phyloP scores from a whole-genome alignment of 2,888 invertebrate species.

The Lathronympha strigana region DNA sequence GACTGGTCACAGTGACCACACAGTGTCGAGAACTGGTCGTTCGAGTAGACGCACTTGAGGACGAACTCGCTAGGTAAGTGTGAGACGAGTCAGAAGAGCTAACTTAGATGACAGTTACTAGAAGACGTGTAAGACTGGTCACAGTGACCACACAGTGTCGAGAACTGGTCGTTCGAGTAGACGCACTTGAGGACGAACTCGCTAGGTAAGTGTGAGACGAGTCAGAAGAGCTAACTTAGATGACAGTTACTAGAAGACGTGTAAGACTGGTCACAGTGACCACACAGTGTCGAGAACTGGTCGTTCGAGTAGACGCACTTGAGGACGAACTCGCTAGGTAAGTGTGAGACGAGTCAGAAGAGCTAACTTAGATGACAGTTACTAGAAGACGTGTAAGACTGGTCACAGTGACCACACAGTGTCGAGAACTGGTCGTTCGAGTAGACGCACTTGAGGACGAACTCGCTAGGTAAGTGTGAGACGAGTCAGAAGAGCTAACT shows the following conservation, averaged over 20 bases:
- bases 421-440: constrained; percentile 31
- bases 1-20: constrained; percentile 39
- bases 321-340: constrained; percentile 23
- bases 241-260: constrained; percentile 46
- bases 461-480: constrained; percentile 18
- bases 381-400: constrained; percentile 46
- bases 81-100: constrained; percentile 86
- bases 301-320: constrained; percentile 18
- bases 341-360: too few species aligned
- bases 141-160: constrained; percentile 37
- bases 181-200: constrained; percentile 2
- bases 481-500: too few species aligned
- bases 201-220: constrained; percentile 79
- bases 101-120: constrained; percentile 43
- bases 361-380: too few species aligned
- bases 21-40: constrained; percentile 38
- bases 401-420: constrained; percentile 36
- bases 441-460: constrained; percentile 18
- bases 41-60: constrained; percentile 15
- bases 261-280: constrained; percentile 42
- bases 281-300: constrained; percentile 31
- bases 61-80: neutral
- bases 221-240: constrained; percentile 68
- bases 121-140: constrained; percentile 44
- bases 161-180: constrained; percentile 29